A percentile compares a stretch with the other conserved stretches of the same genome.
phyloP scores from a whole-genome alignment of 2,888 invertebrate species.

The Polydrusus tereticollis region DNA sequence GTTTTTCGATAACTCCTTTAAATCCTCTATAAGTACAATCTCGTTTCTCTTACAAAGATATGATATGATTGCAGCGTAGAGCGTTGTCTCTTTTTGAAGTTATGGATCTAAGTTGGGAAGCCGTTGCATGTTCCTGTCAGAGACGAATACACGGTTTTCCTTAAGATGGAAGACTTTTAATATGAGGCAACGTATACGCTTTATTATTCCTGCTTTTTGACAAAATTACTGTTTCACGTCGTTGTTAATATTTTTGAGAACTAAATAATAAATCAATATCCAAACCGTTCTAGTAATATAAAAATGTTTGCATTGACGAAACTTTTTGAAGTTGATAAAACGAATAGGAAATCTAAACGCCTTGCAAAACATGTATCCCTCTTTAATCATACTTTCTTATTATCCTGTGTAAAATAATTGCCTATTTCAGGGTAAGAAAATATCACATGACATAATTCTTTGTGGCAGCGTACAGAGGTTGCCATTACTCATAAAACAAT shows the following conservation, averaged over 20 bases:
- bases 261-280: not conserved
- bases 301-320: too few species aligned
- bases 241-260: not conserved
- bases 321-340: too few species aligned
- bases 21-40: not conserved
- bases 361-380: too few species aligned
- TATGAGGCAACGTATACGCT: not conserved
- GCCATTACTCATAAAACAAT: too few species aligned
- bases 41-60: not conserved
- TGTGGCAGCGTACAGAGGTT: too few species aligned
- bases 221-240: not conserved
- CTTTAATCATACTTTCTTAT: too few species aligned
- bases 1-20: not conserved
- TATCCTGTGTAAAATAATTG: too few species aligned
- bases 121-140: slow-evolving; percentile 8
- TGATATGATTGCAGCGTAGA: slow-evolving; percentile 4
- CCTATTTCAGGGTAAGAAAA: too few species aligned
- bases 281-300: not conserved
- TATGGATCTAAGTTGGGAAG: slow-evolving; percentile 21
- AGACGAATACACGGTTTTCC: slow-evolving; percentile 22
- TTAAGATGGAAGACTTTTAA: slow-evolving; percentile 21
- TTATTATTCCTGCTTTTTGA: slow-evolving; percentile 2
- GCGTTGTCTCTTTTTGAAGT: slow-evolving; percentile 1
- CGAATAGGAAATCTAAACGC: too few species aligned
- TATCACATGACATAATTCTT: too few species aligned